Base-by-base conservation (phyloP, 2,888 invertebrate genomes). In the Athripsodes cinereus region DNA sequence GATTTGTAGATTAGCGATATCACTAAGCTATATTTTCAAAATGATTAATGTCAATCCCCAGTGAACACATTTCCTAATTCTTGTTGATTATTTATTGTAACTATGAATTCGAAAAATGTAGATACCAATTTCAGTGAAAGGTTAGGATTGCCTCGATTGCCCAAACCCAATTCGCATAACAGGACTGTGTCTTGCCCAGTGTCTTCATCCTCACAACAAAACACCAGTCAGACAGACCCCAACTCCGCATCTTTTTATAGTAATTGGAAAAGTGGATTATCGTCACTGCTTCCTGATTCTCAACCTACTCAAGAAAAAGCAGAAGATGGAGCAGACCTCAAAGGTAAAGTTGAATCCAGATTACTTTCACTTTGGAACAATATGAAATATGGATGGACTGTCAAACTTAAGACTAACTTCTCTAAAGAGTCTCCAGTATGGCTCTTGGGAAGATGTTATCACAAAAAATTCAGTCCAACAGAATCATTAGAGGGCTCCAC, bases 331-430 rank as follows among this genome's bases (percentile, higher is more conserved):
- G 67, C 75, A 19, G 86, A 87, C 68, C 80, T 83, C 57, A 86
- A 86, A 71, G 84, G 84, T 67, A 90, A 86, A 77, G 85, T 93
- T 65, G 92, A 92, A 72, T 88, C 89, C 22, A 86, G 88, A 64
- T 72, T 94, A 53, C 74, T 91, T 68, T 90, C 92, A 44, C 89
- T 92, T 84, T 93, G 92, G 92, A 92, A 93, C 72, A 93, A 93
- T 73, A 86, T 94, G 59, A 92, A 92, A 77, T 92, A 92, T 74
- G 92, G 87, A 51, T 91, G 89, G 88, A 85, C 86, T 55, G 83
- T 88, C 1, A 92, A 92, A 74, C 75, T 90, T 63, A 86, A 85
- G 71, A 84, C 87, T 1, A 83, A 75, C 65, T 86, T 88, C 68
- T 91, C 90, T 0, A 90, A 89, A 74, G 92, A 92, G 74, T 90